Conservation (phyloP, 1,140 invertebrate genomes). For the Idris sp. region DNA sequence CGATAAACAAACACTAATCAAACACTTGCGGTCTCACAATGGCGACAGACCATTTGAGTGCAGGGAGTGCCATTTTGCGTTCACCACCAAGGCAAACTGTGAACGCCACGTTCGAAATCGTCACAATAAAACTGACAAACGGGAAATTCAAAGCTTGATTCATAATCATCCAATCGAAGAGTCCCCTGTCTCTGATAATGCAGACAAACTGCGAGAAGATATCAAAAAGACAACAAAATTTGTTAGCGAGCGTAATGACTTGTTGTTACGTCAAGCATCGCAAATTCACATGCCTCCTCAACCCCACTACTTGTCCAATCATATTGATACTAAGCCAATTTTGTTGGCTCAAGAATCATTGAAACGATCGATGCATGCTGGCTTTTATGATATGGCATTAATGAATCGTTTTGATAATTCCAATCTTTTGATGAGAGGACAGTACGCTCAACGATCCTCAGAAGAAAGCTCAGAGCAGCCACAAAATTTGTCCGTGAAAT, state of each 20-base stretch:
- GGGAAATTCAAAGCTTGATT: constrained; percentile 91
- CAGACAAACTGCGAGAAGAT: constrained; percentile 76
- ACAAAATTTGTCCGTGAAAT: constrained; percentile 53
- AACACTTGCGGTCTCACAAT: constrained; percentile 95
- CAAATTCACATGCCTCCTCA: constrained; percentile 39
- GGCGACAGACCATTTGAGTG: constrained; percentile 97
- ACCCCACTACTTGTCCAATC: constrained; percentile 56
- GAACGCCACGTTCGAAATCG: constrained; percentile 93
- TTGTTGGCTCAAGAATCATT: constrained; percentile 28
- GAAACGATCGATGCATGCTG: constrained; percentile 43
- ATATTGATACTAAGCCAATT: constrained; percentile 42
- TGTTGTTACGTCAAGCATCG: constrained; percentile 16
- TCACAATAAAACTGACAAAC: constrained; percentile 89
- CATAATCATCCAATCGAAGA: constrained; percentile 92
- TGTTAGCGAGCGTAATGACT: constrained; percentile 40
- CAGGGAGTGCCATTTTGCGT: constrained; percentile 94
- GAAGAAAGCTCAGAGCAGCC: too few species aligned
- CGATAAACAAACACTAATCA: constrained; percentile 92
- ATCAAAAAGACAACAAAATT: constrained; percentile 70
- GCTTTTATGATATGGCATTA: constrained; percentile 41
- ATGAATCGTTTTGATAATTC: constrained; percentile 36
- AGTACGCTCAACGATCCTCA: constrained; percentile 21
- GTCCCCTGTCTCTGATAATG: constrained; percentile 82
- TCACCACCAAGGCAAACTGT: constrained; percentile 96
- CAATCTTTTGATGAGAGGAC: constrained; percentile 25